A percentile compares a stretch with the other conserved stretches of the same genome.
Conservation (phyloP, 2,113 vertebrate genomes). For the Otocyon megalotis region DNA sequence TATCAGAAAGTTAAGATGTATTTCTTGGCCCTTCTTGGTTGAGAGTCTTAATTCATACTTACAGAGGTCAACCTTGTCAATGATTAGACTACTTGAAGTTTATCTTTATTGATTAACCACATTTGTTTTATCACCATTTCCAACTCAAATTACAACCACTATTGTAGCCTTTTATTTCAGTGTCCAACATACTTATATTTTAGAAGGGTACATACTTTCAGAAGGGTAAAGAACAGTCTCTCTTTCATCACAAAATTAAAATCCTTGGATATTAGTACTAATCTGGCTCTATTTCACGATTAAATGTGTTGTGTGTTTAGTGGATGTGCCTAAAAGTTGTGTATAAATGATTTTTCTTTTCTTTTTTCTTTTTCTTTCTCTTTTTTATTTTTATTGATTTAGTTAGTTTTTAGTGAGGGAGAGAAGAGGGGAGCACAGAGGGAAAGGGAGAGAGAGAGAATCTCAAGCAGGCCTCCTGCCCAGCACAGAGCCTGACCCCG, state of each 20-base stretch:
- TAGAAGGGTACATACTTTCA: neutral
- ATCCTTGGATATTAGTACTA: neutral
- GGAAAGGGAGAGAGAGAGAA: neutral
- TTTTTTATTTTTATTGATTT: neutral
- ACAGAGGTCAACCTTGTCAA: neutral
- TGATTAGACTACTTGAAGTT: neutral
- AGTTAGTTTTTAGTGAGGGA: neutral
- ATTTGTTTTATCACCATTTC: slow-evolving; percentile 14
- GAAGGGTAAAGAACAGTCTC: neutral
- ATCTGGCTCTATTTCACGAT: neutral
- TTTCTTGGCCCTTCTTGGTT: neutral
- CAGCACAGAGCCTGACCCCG: neutral
- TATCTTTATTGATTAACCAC: neutral
- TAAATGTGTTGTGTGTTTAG: neutral
- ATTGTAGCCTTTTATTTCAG: neutral
- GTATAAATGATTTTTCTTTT: neutral
- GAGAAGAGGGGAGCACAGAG: neutral
- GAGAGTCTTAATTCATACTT: slow-evolving; percentile 1
- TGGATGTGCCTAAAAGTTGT: neutral
- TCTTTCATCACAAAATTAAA: slow-evolving; percentile 29
- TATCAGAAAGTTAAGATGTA: neutral
- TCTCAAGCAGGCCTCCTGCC: neutral
- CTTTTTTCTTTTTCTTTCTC: neutral
- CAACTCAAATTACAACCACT: neutral
- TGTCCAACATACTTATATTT: neutral